Conservation (phyloP, 1,140 invertebrate genomes). For the Drosophila nasuta region DNA sequence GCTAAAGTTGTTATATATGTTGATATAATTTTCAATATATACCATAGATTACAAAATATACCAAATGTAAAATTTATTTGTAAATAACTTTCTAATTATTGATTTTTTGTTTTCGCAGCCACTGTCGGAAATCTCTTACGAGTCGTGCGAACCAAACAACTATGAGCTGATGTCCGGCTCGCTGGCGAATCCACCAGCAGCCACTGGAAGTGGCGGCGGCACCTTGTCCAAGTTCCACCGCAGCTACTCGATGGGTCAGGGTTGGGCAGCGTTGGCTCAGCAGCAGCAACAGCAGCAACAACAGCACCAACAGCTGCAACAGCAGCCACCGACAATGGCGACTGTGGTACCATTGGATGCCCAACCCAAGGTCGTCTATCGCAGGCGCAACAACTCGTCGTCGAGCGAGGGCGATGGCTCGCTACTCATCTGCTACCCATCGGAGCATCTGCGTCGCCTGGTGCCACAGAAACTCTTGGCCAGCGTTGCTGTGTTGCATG, state of each 20-base stretch:
- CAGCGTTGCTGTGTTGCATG: slow-evolving; percentile 61
- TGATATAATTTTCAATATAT: too few relatives aligned
- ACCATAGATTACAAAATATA: too few relatives aligned
- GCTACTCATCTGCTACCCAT: slow-evolving; percentile 92
- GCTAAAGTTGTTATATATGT: too few relatives aligned
- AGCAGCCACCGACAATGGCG: slow-evolving; percentile 14
- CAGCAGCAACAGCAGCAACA: slow-evolving; percentile 52
- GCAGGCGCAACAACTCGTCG: slow-evolving; percentile 78
- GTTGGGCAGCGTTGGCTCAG: slow-evolving; percentile 71
- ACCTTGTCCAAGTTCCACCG: slow-evolving; percentile 81
- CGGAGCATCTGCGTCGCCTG: slow-evolving; percentile 90
- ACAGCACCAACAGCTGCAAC: slow-evolving; percentile 27
- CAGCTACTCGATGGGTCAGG: slow-evolving; percentile 84
- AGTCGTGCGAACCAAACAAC: slow-evolving; percentile 79
- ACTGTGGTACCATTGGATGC: slow-evolving; percentile 25
- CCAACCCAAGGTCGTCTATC: slow-evolving; percentile 77
- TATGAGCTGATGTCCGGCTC: slow-evolving; percentile 70
- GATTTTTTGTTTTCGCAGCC: slow-evolving; percentile 51
- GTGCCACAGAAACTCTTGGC: slow-evolving; percentile 85
- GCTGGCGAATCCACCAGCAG: slow-evolving; percentile 33
- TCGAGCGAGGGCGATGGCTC: slow-evolving; percentile 86
- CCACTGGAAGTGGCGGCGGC: slow-evolving; percentile 31
- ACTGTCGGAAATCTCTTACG: slow-evolving; percentile 80
- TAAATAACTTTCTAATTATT: too few relatives aligned
- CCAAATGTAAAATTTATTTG: too few relatives aligned